Evolutionary conservation across 2,888 invertebrate genomes (phyloP), one percentile per base, ranked within the genome.

Genomic region (Aporophyla lueneburgensis): DNA sequence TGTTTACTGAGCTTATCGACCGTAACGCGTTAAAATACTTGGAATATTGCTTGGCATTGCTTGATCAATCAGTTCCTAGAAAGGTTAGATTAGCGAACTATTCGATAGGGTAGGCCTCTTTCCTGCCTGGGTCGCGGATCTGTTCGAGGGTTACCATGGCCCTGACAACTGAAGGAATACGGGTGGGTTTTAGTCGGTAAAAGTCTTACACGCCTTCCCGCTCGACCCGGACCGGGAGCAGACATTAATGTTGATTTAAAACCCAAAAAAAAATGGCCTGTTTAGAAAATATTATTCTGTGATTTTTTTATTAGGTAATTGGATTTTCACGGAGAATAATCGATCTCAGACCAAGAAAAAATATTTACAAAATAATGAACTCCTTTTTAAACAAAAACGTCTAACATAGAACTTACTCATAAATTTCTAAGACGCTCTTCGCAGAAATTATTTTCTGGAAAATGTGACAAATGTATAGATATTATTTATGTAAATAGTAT

Each of bases 11-110:
- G 21, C 59, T 24, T 78, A 67, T 43, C 54, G 62, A 59, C 54
- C 58, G 72, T 54, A 67, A 5, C 27, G 1, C 21, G 46, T 56
- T 54, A 21, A 53, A 40, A 67, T 70, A 81, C 69, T 77, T 33
- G 53, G 65, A 66, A 82, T 54, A 40, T n/a, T 63, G 5, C 1
- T 54, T 53, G 24, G n/a, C 27, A 33, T 46, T 56, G 33, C 27
- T 54, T 59, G 12, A 33, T 53, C 19, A 62, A 67, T 59, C 16
- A 46, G 54, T 54, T 62, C 49, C 40, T 78, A 27, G 70, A 54
- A 78, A 65, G 10, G 16, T 19, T 16, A 43, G 19, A 14, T 75
- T 43, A 27, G 5, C 14, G 4, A 49, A 46, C 12, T 43, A 5
- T 51, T 12, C 10, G 43, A 19, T 33, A 33, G 33, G 33, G 33